These are phyloP conservation scores for Rhingia campestris DNA, from an alignment of 2,888 invertebrate species.

Conservation along the genomic window DNA sequence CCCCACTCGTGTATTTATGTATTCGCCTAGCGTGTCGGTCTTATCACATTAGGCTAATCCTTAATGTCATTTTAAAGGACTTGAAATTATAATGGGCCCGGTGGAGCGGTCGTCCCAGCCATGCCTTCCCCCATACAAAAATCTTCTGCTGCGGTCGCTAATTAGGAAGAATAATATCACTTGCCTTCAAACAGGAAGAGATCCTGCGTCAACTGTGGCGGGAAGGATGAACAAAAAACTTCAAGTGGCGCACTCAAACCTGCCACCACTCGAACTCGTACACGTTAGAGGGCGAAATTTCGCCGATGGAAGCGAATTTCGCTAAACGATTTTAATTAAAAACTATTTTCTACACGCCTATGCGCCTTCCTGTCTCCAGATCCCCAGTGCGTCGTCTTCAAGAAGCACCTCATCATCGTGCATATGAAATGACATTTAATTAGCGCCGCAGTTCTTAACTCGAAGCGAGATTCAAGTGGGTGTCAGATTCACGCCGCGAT, in stretches of 20 bases:
- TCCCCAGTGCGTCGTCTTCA: background rate
- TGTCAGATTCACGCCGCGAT: constrained; percentile 69
- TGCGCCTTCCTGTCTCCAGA: background rate
- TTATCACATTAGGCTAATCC: constrained; percentile 74
- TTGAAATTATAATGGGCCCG: constrained; percentile 71
- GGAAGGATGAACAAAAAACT: background rate
- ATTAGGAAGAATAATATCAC: constrained; percentile 11
- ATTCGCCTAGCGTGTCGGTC: constrained; percentile 71
- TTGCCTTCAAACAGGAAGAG: background rate
- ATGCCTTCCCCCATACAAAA: constrained; percentile 3
- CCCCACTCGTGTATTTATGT: constrained; percentile 58
- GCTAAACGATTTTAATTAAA: constrained; percentile 55
- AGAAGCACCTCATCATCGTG: constrained; percentile 25
- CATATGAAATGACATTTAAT: constrained; percentile 69
- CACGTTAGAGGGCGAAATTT: constrained; percentile 15
- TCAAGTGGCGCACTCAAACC: constrained; percentile 35
- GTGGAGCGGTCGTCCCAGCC: constrained; percentile 65
- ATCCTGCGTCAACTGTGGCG: background rate
- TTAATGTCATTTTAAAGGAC: constrained; percentile 74
- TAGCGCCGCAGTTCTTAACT: constrained; percentile 50
- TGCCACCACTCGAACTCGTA: background rate
- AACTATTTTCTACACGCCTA: constrained; percentile 54
- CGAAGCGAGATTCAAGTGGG: constrained; percentile 53
- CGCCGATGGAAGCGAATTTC: constrained; percentile 59
- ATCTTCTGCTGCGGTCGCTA: background rate